Percentiles rank a stretch among this genome's conserved stretches.
Conservation (phyloP, 2,888 invertebrate species). For the Drosophila putrida region DNA sequence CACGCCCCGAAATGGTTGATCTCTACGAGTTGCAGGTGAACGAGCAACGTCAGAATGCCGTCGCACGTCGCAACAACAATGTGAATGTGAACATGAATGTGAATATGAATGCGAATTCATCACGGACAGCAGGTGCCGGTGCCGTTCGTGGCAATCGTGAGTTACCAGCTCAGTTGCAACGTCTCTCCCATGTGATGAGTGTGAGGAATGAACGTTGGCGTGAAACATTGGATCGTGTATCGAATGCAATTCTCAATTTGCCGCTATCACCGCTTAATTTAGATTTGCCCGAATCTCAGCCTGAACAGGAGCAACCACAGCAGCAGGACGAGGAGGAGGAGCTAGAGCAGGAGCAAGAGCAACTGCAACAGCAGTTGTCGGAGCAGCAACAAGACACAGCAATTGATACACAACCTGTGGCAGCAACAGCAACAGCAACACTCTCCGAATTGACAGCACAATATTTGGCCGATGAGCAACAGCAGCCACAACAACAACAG, state of each 20-base stretch:
- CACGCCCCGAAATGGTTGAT: slow-evolving; percentile 54
- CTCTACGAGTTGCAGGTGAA: slow-evolving; percentile 44
- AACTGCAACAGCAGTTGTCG: slow-evolving; percentile 2
- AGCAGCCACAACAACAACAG: not conserved
- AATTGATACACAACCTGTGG: not conserved
- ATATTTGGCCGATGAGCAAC: slow-evolving; percentile 33
- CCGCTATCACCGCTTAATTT: slow-evolving; percentile 47
- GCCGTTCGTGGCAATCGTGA: slow-evolving; percentile 49
- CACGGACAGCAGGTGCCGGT: slow-evolving; percentile 4
- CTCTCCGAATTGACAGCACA: slow-evolving; percentile 44
- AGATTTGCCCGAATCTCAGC: slow-evolving; percentile 32
- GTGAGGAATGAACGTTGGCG: slow-evolving; percentile 16
- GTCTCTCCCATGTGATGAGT: slow-evolving; percentile 33
- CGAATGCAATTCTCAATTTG: slow-evolving; percentile 24
- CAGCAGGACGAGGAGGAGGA: not conserved
- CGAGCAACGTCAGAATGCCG: slow-evolving; percentile 28
- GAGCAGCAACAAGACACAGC: slow-evolving; percentile 5
- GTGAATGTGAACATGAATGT: slow-evolving; percentile 2
- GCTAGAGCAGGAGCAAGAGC: slow-evolving; percentile 25
- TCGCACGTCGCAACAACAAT: slow-evolving; percentile 43
- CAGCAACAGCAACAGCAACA: slow-evolving; percentile 7
- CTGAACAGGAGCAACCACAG: slow-evolving; percentile 20
- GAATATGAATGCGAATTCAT: not conserved
- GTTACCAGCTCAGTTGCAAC: slow-evolving; percentile 58
- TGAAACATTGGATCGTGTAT: not conserved